phyloP scores from a whole-genome alignment of 2,888 invertebrate genomes.

The Amphipoea oculea region DNA sequence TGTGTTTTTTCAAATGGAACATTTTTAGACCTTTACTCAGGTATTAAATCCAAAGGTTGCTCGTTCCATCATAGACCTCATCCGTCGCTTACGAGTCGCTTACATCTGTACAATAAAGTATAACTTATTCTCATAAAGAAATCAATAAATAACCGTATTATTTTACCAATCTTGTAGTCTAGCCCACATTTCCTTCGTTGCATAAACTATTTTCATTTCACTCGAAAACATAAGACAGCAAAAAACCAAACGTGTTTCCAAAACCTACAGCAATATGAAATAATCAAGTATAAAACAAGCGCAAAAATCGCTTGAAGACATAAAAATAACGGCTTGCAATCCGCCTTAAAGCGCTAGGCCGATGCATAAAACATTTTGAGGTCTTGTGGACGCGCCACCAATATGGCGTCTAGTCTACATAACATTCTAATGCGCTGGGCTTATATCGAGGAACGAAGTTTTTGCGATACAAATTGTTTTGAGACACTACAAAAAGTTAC shows the following conservation, averaged over 20 bases:
- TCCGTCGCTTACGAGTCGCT: background rate
- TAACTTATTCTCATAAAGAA: background rate
- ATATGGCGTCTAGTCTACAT: slow-evolving; percentile 72
- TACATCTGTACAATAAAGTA: too few relatives aligned
- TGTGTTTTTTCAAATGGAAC: slow-evolving; percentile 6
- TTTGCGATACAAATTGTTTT: slow-evolving; percentile 18
- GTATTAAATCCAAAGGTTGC: background rate
- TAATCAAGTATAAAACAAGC: slow-evolving; percentile 35
- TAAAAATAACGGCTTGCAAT: slow-evolving; percentile 71
- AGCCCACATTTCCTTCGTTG: background rate
- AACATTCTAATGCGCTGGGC: slow-evolving; percentile 72
- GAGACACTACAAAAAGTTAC: background rate
- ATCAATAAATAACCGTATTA: background rate
- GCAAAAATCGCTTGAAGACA: slow-evolving; percentile 52
- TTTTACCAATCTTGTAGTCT: background rate
- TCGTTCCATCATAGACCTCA: background rate
- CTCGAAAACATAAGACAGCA: background rate
- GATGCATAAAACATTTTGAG: slow-evolving; percentile 79
- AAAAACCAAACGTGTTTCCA: background rate
- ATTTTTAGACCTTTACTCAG: background rate
- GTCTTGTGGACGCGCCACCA: slow-evolving; percentile 70
- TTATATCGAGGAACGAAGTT: slow-evolving; percentile 55
- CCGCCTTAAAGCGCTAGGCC: slow-evolving; percentile 71
- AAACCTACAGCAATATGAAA: background rate
- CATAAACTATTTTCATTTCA: background rate